Percentiles rank a stretch among this genome's conserved stretches.
These are phyloP conservation scores for Mobula hypostoma DNA, from an alignment of 2,113 vertebrate species.

Conservation along the genomic window DNA sequence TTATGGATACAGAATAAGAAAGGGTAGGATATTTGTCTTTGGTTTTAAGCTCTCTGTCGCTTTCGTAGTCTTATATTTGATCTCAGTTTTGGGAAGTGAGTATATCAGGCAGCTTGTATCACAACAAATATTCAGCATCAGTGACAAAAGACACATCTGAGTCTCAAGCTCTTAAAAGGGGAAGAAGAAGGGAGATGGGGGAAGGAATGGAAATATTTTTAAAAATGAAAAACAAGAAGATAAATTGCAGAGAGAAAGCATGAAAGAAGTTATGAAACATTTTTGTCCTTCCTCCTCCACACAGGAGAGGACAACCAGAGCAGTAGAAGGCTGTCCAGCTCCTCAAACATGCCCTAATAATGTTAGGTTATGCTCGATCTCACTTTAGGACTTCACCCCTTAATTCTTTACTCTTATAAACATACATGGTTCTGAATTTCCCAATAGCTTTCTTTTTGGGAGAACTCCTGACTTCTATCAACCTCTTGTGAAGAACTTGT, in stretches of 20 bases:
- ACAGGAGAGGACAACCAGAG: neutral
- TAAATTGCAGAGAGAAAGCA: neutral
- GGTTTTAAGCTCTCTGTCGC: too few relatives aligned
- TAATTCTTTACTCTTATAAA: too few relatives aligned
- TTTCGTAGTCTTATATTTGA: too few relatives aligned
- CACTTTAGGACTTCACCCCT: neutral
- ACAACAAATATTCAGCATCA: too few relatives aligned
- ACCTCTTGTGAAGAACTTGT: neutral
- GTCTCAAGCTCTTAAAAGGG: neutral
- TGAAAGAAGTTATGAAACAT: too few relatives aligned
- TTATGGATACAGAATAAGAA: too few relatives aligned
- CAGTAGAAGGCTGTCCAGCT: neutral
- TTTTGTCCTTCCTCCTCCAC: neutral
- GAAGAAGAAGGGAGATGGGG: too few relatives aligned
- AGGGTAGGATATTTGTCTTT: too few relatives aligned
- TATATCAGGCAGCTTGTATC: too few relatives aligned
- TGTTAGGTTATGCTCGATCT: neutral
- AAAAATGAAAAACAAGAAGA: neutral
- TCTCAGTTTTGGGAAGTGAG: too few relatives aligned
- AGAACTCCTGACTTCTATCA: neutral
- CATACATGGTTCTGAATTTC: neutral
- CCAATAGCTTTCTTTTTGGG: neutral
- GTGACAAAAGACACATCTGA: too few relatives aligned
- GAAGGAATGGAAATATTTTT: neutral
- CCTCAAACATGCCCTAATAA: neutral